Conservation (phyloP, 2,888 invertebrate species). For the Drosophila recens region DNA sequence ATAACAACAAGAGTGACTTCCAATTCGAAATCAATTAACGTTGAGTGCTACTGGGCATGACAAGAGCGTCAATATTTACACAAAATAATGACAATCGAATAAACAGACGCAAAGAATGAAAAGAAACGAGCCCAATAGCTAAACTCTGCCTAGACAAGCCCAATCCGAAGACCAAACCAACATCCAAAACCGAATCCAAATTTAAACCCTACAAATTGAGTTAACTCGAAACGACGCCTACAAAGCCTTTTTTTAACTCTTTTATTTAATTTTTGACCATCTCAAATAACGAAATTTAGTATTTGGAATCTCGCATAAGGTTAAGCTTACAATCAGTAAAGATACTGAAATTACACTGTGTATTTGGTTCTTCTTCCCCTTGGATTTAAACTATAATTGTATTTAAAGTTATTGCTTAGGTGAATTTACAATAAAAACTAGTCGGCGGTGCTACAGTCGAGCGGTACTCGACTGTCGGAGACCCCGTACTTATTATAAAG, state of each 20-base stretch:
- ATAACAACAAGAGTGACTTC: slow-evolving; percentile 77
- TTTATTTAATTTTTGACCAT: slow-evolving; percentile 39
- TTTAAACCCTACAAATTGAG: slow-evolving; percentile 21
- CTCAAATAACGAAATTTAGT: slow-evolving; percentile 50
- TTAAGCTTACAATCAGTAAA: background rate
- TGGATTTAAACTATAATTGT: background rate
- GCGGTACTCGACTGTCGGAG: no score
- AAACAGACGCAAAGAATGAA: slow-evolving; percentile 58
- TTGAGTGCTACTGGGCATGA: slow-evolving; percentile 82
- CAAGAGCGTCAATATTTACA: slow-evolving; percentile 80
- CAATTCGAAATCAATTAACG: slow-evolving; percentile 82
- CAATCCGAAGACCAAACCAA: slow-evolving; percentile 1
- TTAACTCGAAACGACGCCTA: slow-evolving; percentile 40
- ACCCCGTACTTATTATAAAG: no score
- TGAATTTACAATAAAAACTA: background rate
- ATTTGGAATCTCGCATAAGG: no score
- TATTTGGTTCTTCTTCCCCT: background rate
- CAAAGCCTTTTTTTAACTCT: slow-evolving; percentile 33
- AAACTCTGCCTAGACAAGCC: slow-evolving; percentile 19
- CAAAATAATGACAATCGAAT: slow-evolving; percentile 79
- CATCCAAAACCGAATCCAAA: background rate
- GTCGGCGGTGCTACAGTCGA: no score
- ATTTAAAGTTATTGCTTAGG: background rate
- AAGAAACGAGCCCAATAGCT: slow-evolving; percentile 18
- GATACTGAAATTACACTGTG: background rate